A percentile compares a stretch with the other conserved stretches of the same genome.
Evolutionary conservation across 2,113 vertebrate species (phyloP).

Genomic region (Aix galericulata): DNA sequence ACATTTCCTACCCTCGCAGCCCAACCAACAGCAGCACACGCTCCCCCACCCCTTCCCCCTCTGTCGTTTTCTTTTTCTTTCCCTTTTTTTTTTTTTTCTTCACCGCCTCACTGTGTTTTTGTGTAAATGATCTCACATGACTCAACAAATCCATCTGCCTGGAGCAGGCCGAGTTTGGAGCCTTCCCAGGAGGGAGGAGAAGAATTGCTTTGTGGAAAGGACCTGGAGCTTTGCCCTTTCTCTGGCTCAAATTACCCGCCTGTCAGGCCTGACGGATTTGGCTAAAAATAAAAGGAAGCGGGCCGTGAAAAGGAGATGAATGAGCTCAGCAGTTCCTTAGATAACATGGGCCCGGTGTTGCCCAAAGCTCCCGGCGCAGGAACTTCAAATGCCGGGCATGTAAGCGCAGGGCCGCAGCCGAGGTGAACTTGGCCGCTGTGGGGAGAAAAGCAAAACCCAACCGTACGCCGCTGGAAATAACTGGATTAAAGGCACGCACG

Average conservation of each 20-base stretch:
- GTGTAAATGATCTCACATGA: constrained; percentile 97
- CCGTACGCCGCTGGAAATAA: constrained; percentile 6
- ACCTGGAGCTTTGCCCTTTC: constrained; percentile 86
- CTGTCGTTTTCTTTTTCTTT: constrained; percentile 12
- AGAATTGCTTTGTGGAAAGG: constrained; percentile 87
- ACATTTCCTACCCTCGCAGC: constrained; percentile 78
- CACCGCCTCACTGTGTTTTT: constrained; percentile 84
- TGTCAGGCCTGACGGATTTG: constrained; percentile 93
- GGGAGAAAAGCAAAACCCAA: background rate
- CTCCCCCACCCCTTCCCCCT: constrained; percentile 55
- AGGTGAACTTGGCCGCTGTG: background rate
- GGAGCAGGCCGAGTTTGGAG: constrained; percentile 83
- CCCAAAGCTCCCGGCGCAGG: constrained; percentile 77
- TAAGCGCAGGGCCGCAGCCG: constrained; percentile 18
- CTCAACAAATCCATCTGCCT: constrained; percentile 92
- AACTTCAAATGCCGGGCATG: constrained; percentile 67
- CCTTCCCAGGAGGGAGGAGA: constrained; percentile 86
- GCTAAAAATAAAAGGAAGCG: constrained; percentile 96
- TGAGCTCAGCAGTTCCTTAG: constrained; percentile 83
- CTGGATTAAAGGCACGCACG: background rate
- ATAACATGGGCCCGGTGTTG: constrained; percentile 76
- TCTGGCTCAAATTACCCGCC: constrained; percentile 90
- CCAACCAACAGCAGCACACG: constrained; percentile 45
- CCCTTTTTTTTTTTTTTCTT: constrained; percentile 20
- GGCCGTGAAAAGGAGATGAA: constrained; percentile 87